Evolutionary conservation across 1,140 invertebrate genomes (phyloP), one percentile per base, ranked within the genome.

Genomic region (Macrocentrus cingulum): DNA sequence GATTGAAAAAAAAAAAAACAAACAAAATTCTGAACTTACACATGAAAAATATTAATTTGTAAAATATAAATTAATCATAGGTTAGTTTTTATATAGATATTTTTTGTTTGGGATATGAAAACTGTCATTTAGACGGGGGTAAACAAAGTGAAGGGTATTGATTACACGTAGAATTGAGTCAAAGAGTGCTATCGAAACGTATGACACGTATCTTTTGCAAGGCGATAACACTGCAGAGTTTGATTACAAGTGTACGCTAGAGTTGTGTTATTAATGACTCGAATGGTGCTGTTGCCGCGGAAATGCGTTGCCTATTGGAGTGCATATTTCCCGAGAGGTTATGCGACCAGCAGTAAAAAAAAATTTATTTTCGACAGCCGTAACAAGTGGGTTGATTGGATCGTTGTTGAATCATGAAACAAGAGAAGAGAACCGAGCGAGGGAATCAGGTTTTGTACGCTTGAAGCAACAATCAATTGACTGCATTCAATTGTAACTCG

Each of bases 331-430:
- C 46, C 46, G 25, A 11, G 46, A 49, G 46, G 25, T 34, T 49
- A 34, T 34, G 36, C 25, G 25, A 32, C 3, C 46, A 16, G 25
- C 4, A 34, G 11, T 7, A 34, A 7, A 49, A 32, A 34, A 49
- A 49, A 49, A 49, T 34, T 49, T 34, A 49, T 29, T 49, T 48
- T 22, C 25, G 25, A 34, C 46, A 49, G 25, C 25, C 25, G 25
- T 49, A 49, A 49, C 46, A 49, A 49, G 46, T 49, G 46, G 46
- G 46, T 49, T 49, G 46, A 49, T 49, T 49, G 46, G 25, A 29
- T 13, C 25, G 46, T 49, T 49, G 46, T 49, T 49, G 46, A 49
- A 49, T 49, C 46, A 49, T 49, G 46, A 32, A 49, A 6, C 6
- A 49, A 29, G 3, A 39, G 25, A 29, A 23, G 44, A 20, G 25